A percentile compares a stretch with the other conserved stretches of the same genome.
These are phyloP conservation scores for Ichneumoninae sp. DNA, from an alignment of 2,888 invertebrate genomes.

Conservation along the genomic window DNA sequence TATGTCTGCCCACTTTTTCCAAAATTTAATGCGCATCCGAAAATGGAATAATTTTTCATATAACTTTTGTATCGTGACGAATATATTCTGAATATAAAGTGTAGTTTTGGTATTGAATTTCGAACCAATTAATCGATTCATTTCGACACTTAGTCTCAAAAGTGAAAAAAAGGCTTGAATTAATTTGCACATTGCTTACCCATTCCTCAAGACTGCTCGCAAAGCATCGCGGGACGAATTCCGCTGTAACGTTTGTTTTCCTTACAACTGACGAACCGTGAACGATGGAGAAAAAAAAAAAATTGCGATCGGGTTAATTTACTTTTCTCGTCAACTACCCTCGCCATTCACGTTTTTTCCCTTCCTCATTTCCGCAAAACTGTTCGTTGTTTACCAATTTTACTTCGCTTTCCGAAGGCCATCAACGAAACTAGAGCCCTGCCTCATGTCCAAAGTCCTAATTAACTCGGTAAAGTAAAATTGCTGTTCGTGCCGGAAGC, in stretches of 20 bases:
- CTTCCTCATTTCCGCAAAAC: constrained; percentile 5
- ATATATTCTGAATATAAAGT: too few species aligned
- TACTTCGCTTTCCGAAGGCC: constrained; percentile 69
- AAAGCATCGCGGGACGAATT: not conserved
- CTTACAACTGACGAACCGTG: not conserved
- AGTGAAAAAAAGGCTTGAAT: not conserved
- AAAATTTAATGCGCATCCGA: not conserved
- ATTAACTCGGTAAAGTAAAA: constrained; percentile 74
- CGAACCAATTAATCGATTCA: too few species aligned
- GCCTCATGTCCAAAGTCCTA: constrained; percentile 59
- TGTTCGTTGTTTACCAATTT: constrained; percentile 68
- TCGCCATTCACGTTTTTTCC: constrained; percentile 15
- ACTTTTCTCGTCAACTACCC: constrained; percentile 19
- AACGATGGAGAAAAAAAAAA: not conserved
- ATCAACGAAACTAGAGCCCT: constrained; percentile 53
- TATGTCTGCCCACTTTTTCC: not conserved
- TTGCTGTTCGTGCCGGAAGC: constrained; percentile 58
- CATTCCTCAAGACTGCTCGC: too few species aligned
- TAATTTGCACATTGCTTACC: not conserved
- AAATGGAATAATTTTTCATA: not conserved
- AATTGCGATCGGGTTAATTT: not conserved
- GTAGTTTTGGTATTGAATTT: too few species aligned
- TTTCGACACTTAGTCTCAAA: not conserved
- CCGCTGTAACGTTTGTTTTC: not conserved
- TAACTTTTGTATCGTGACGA: too few species aligned